Base-by-base conservation (phyloP, 2,888 invertebrate genomes). In the Chaetogeoica ovagalla region DNA sequence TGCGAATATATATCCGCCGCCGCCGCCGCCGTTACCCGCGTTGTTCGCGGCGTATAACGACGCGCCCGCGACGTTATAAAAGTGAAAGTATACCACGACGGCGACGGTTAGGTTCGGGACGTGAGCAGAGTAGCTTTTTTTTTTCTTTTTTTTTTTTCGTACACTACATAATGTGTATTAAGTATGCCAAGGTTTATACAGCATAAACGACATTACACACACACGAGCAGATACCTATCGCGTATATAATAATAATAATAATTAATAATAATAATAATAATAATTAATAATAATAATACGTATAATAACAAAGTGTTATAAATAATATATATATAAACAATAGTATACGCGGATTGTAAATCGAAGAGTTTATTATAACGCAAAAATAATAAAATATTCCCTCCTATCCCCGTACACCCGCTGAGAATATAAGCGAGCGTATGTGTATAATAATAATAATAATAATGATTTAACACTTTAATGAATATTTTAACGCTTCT, bases 111-210 rank as follows among this genome's bases (percentile, higher is more conserved):
- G 9, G 59, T 21, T 68, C 59, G 59, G 59, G 66, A 76, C 75
- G 75, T 76, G 66, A 76, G 75, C 74, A 43, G 39, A 71, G 74
- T 43, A 43, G 62, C 71, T 71, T 75, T 75, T 75, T 77, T 77
- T 71, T 79, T 70, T 43, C 71, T 75, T 75, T 75, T 77, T 77
- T 71, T 79, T 70, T 43, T 43, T 43, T 43, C 6, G 43, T 43
- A 43, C 79, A 71, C 79, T 69, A 70, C 77, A 30, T 4, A 1
- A 4, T 4, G 43, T 43, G 43, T 39, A 52, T 77, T 63, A 79
- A 79, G 79, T 79, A 79, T 79, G 79, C 79, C 79, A 79, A 79
- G 75, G 75, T 76, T 76, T 76, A 66, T 52, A 55, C 52, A 19
- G 19, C 57, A 6, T 74, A 57, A 21, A 74, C 21, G 30, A 23